Evolutionary conservation across 2,797 vertebrate species (phyloP).

Genomic region (Protonibea diacanthus): DNA sequence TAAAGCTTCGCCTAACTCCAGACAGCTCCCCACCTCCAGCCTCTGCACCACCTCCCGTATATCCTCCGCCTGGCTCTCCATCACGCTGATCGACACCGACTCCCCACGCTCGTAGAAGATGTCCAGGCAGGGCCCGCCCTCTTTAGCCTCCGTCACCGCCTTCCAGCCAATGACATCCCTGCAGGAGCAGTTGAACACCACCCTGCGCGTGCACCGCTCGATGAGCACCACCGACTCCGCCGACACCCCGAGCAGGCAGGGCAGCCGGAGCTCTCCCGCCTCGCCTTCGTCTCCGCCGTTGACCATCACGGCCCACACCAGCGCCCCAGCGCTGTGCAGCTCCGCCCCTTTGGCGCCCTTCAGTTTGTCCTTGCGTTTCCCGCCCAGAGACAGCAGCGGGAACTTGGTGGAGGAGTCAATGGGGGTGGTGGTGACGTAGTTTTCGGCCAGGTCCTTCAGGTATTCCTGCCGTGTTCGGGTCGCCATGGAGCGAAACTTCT

Average conservation of each 20-base stretch:
- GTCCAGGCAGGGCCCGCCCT: constrained; percentile 87
- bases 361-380: constrained; percentile 89
- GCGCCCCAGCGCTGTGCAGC: constrained; percentile 88
- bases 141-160: constrained; percentile 78
- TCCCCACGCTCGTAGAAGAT: constrained; percentile 93
- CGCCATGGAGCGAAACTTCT: constrained; percentile 95
- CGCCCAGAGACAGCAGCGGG: constrained; percentile 89
- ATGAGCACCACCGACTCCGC: constrained; percentile 91
- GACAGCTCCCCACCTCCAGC: constrained; percentile 87
- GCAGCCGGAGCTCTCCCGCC: constrained; percentile 68
- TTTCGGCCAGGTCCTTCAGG: constrained; percentile 92
- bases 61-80: constrained; percentile 86
- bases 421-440: constrained; percentile 92
- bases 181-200: constrained; percentile 93
- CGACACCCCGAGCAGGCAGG: constrained; percentile 90
- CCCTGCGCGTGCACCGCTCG: constrained; percentile 83
- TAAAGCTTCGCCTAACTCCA: neutral
- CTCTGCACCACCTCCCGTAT: constrained; percentile 92
- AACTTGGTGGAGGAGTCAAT: constrained; percentile 93
- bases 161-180: constrained; percentile 95
- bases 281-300: constrained; percentile 64
- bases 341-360: constrained; percentile 87
- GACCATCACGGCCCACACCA: constrained; percentile 89
- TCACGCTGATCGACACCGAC: constrained; percentile 85
- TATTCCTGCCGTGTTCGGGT: constrained; percentile 94